Conservation (phyloP, 2,888 invertebrate species). For the Cecidostiba fungosa region DNA sequence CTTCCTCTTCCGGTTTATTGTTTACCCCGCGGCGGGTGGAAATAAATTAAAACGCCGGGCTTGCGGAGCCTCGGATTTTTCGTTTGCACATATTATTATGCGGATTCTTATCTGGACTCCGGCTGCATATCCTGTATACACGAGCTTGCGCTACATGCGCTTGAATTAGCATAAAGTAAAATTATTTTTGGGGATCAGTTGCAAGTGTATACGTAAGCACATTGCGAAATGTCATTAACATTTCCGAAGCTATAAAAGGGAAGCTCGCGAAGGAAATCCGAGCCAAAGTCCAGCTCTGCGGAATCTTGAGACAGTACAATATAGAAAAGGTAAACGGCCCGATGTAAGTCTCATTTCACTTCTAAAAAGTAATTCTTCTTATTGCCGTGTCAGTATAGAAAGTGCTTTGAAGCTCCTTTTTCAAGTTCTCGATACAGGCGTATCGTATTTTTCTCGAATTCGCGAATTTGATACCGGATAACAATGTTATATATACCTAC, state of each 20-base stretch:
- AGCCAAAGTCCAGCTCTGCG: background rate
- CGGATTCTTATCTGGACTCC: conserved; percentile 4
- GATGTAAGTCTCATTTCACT: background rate
- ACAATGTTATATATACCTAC: background rate
- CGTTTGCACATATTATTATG: background rate
- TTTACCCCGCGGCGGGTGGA: background rate
- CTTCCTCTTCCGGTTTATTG: conserved; percentile 23
- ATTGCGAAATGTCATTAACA: background rate
- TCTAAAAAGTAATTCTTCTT: background rate
- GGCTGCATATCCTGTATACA: background rate
- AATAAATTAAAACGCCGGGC: background rate
- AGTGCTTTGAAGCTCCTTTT: conserved; percentile 4
- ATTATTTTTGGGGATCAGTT: background rate
- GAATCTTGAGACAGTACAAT: background rate
- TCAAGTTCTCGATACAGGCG: conserved; percentile 1
- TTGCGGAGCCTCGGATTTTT: conserved; percentile 2
- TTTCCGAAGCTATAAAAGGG: background rate
- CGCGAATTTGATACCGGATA: conserved; percentile 8
- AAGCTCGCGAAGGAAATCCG: conserved; percentile 19
- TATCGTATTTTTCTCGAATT: conserved; percentile 22
- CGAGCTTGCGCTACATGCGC: background rate
- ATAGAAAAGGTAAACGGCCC: conserved; percentile 23
- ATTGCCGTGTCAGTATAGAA: conserved; percentile 31
- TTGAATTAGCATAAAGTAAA: background rate
- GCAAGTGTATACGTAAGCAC: background rate